Percentiles rank a stretch among this genome's conserved stretches.
Evolutionary conservation across 2,797 vertebrate genomes (phyloP).

Genomic region (Acipenser transmontanus): DNA sequence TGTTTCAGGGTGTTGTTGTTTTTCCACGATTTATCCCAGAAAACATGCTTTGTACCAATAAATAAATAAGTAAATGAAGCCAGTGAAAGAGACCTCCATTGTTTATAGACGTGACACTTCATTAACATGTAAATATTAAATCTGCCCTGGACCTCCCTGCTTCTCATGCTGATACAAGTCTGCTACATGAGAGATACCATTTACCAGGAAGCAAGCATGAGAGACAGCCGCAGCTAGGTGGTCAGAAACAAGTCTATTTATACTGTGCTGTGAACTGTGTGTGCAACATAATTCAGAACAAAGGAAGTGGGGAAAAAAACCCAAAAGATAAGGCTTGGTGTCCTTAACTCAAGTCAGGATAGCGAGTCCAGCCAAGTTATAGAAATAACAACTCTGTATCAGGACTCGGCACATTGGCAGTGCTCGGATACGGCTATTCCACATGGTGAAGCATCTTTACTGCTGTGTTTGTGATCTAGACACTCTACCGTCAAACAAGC

Average conservation of each 20-base stretch:
- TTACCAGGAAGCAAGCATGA: slow-evolving; percentile 50
- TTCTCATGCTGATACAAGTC: slow-evolving; percentile 35
- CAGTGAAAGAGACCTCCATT: background rate
- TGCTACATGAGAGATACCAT: slow-evolving; percentile 57
- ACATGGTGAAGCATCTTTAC: too few relatives aligned
- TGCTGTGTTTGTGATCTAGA: too few relatives aligned
- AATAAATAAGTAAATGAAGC: too few relatives aligned
- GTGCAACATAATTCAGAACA: slow-evolving; percentile 22
- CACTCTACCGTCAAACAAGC: too few relatives aligned
- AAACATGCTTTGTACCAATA: too few relatives aligned
- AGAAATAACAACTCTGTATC: too few relatives aligned
- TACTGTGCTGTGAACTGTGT: slow-evolving; percentile 31
- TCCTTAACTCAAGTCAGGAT: too few relatives aligned
- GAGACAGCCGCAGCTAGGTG: slow-evolving; percentile 27
- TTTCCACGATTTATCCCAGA: too few relatives aligned
- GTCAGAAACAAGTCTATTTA: slow-evolving; percentile 45
- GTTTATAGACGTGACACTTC: background rate
- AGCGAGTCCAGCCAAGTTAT: too few relatives aligned
- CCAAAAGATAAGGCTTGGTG: background rate
- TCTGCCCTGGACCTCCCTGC: slow-evolving; percentile 2
- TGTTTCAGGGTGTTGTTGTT: too few relatives aligned
- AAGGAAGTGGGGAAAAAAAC: slow-evolving; percentile 26
- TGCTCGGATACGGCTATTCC: too few relatives aligned
- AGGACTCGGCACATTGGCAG: too few relatives aligned
- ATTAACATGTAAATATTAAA: background rate